Base-by-base conservation (phyloP, 2,113 vertebrate species). In the Leptocoma aspasia region DNA sequence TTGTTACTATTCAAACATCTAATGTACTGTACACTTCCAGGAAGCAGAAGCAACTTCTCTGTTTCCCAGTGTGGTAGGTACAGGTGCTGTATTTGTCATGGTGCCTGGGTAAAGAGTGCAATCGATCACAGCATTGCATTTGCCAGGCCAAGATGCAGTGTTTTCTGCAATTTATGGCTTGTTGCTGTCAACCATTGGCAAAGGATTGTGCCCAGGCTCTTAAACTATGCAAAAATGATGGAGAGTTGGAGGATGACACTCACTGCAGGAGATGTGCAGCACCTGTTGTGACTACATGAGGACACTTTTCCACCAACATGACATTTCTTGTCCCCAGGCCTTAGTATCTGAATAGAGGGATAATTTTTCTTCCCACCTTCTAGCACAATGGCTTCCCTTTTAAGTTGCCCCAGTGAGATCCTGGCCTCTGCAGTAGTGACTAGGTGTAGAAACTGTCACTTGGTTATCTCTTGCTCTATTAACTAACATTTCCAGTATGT, bases 91-190 rank as follows among this genome's bases (percentile, higher is more conserved):
- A 71, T 90, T 93, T 87, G 52, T 92, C 60, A 15, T 94, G 66
- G 86, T 90, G 61, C 86, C 78, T 35, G 85, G 50, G 17, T 91
- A 89, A 95, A 93, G 69, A 92, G 73, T 95, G 79, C 84, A 80
- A 57, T 87, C 7, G 7, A 66, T 76, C 60, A 30, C 71, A 90
- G 49, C 44, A 27, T 89, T 89, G 81, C 84, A 44, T 89, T 59
- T 94, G 59, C 85, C 64, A 86, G 45, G 80, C 86, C 75, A 26
- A 86, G 79, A 70, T 85, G 72, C 84, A 92, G 73, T 60, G 44
- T 92, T 37, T 96, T 73, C 94, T 81, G 93, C 64, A 94, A 87
- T 80, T 61, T 92, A 94, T 95, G 47, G 64, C 59, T 95, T 96
- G 89, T 73, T 96, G 77, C 42, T 86, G 84, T 94, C 94, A 92